A percentile compares a stretch with the other conserved stretches of the same genome.
phyloP scores from a whole-genome alignment of 2,888 invertebrate genomes.

The Bimastos eiseni region DNA sequence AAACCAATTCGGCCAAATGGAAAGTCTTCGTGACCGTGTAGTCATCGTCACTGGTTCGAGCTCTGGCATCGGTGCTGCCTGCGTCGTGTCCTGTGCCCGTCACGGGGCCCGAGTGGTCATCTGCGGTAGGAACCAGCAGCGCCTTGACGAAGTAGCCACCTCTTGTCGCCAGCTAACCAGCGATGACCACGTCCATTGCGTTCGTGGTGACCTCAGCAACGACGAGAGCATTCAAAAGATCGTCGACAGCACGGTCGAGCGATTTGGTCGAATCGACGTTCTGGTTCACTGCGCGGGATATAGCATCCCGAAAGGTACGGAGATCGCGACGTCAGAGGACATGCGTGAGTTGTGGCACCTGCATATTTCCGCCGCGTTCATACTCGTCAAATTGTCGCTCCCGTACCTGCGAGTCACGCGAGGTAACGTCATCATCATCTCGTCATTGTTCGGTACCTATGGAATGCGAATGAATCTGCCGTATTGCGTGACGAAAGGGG shows the following conservation, averaged over 20 bases:
- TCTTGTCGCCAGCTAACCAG: neutral
- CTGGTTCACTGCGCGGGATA: slow-evolving; percentile 8
- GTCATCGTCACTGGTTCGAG: neutral
- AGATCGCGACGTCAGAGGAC: neutral
- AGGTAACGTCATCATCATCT: neutral
- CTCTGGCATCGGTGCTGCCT: neutral
- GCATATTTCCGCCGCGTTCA: neutral
- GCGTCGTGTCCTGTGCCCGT: neutral
- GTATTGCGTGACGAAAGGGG: slow-evolving; percentile 9
- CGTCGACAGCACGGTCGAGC: neutral
- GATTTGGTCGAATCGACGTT: slow-evolving; percentile 18
- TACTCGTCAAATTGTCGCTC: neutral
- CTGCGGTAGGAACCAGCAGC: neutral
- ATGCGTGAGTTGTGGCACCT: slow-evolving; percentile 15
- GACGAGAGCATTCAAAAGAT: neutral
- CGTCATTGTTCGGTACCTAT: neutral
- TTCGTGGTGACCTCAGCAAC: neutral
- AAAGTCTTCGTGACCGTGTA: slow-evolving; percentile 14
- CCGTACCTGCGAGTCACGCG: neutral
- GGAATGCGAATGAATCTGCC: slow-evolving; percentile 1
- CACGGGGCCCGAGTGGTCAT: neutral
- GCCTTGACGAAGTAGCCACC: neutral
- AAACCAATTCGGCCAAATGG: neutral
- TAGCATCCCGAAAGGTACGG: slow-evolving; percentile 2
- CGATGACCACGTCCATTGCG: neutral